Percentiles rank a stretch among this genome's conserved stretches.
phyloP scores from a whole-genome alignment of 2,113 vertebrate genomes.

The Poecilia latipinna region DNA sequence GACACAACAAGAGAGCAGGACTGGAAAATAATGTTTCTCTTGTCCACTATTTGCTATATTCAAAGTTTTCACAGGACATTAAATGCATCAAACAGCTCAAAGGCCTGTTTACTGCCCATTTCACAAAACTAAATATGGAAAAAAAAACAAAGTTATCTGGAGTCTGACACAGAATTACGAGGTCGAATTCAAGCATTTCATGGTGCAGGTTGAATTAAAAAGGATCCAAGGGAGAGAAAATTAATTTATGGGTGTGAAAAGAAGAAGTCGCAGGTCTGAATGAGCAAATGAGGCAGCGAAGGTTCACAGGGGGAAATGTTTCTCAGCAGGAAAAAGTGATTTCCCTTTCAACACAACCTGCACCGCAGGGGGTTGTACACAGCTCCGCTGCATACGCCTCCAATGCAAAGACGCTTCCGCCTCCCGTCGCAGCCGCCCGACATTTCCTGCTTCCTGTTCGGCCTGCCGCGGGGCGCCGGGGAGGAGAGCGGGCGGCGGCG shows the following conservation, averaged over 20 bases:
- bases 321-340: constrained; percentile 68
- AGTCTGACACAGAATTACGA: constrained; percentile 17
- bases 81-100: constrained; percentile 28
- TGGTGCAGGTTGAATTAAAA: constrained; percentile 11
- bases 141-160: constrained; percentile 8
- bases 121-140: neutral
- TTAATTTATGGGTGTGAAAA: constrained; percentile 13
- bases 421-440: constrained; percentile 38
- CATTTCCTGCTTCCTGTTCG: constrained; percentile 53
- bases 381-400: constrained; percentile 50
- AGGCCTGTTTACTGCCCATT: constrained; percentile 41
- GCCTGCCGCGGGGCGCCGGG: constrained; percentile 49
- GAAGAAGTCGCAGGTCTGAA: constrained; percentile 22
- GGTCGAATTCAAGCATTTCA: constrained; percentile 3
- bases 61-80: constrained; percentile 44
- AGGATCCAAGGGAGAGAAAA: constrained; percentile 22
- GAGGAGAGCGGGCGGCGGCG: constrained; percentile 50
- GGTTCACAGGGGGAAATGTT: constrained; percentile 59
- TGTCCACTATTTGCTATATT: constrained; percentile 35
- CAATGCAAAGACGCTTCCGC: constrained; percentile 61
- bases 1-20: constrained; percentile 53
- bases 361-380: constrained; percentile 69
- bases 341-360: constrained; percentile 66
- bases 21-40: constrained; percentile 62
- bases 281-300: constrained; percentile 43